Evolutionary conservation across 35 echinoderm and acorn worm species (phyloP), one percentile per base, ranked within the genome.

Genomic region (Eucidaris tribuloides): DNA sequence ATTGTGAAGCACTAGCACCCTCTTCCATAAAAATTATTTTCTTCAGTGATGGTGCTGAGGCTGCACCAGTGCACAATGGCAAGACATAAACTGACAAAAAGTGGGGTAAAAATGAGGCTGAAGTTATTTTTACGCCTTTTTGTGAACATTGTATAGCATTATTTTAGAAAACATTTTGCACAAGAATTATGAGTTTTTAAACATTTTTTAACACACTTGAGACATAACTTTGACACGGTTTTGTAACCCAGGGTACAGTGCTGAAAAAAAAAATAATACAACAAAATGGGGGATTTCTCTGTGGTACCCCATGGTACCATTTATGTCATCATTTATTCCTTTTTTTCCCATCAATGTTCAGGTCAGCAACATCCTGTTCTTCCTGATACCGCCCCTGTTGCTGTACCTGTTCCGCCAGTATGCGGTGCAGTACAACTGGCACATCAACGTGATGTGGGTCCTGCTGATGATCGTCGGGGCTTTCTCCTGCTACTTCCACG

Each of bases 321-420:
- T n/a, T n/a, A n/a, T n/a, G n/a, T n/a, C n/a, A n/a, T n/a, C n/a
- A n/a, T n/a, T 15, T 82, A 18, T 38, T 65, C 19, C 0, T 71
- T 28, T 78, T 0, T 57, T 39, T 62, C 54, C 27, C 58, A 32
- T 39, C 65, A 19, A 34, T 60, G 25, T 85, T 24, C 68, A 98
- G 95, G 49, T 93, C 58, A 98, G 95, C 87, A 98, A 98, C 87
- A 79, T 82, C n/a, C 63, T 98, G 14, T 98, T 98, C 79, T 58
- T 98, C 18, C 5, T 98, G 71, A 63, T 93, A 19, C 90, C 95
- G 35, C 90, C 95, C 58, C 49, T 98, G 7, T 58, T 98, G 63
- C 52, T 89, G 20, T 79, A 89, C 76, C 86, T 98, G 0, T 93
- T 86, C 65, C 76, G 87, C 31, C 90, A 92, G 50, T 98, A 98